Percentiles rank a stretch among this genome's conserved stretches.
Conservation (phyloP, 2,797 vertebrate genomes). For the Dendrocincla tyrannina region DNA sequence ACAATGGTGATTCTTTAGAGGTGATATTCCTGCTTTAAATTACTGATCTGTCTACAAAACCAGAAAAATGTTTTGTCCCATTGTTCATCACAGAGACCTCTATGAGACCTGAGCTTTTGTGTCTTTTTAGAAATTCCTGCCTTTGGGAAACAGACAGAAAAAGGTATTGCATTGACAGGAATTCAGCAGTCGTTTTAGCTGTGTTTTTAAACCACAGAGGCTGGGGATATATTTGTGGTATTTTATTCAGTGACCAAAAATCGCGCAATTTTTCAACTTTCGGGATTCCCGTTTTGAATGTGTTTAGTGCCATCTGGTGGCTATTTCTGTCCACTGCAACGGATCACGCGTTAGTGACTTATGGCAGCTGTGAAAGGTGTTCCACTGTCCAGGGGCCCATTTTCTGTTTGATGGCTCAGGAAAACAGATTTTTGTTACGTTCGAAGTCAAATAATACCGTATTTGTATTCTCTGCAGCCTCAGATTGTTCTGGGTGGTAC, state of each 20-base stretch:
- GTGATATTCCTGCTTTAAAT: neutral
- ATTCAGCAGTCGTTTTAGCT: neutral
- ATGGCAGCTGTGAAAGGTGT: neutral
- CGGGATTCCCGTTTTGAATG: neutral
- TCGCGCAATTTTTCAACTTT: neutral
- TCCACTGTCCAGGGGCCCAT: neutral
- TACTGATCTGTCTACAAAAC: neutral
- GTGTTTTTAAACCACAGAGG: neutral
- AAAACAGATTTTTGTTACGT: rapidly evolving
- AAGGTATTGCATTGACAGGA: neutral
- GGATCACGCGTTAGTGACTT: neutral
- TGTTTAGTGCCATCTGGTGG: constrained; percentile 68
- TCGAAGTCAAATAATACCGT: neutral
- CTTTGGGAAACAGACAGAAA: neutral
- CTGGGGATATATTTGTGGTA: neutral
- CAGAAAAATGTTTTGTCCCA: neutral
- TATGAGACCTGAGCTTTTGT: neutral
- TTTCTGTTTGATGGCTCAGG: neutral
- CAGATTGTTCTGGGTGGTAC: constrained; percentile 88
- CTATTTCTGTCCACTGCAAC: neutral
- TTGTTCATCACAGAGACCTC: neutral
- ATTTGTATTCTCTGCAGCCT: constrained; percentile 69
- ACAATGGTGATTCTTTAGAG: neutral
- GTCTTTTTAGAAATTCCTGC: neutral
- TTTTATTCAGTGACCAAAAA: constrained; percentile 3